These are phyloP conservation scores for Dendrocincla tyrannina DNA, from an alignment of 2,797 vertebrate species.

Conservation along the genomic window DNA sequence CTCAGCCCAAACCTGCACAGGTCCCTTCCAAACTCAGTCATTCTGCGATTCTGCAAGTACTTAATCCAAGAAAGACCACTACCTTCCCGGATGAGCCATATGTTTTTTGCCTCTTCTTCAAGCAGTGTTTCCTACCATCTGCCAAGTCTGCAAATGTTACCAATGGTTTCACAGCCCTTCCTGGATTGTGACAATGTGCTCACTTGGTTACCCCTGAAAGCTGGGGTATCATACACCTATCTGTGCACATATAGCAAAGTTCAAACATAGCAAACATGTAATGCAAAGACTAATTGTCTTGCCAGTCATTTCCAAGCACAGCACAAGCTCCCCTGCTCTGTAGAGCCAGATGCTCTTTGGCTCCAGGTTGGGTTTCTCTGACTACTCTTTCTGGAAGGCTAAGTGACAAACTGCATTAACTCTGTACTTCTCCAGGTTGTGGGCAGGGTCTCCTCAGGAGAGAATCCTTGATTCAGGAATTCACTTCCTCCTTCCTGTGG, in stretches of 20 bases:
- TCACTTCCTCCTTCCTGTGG: not conserved
- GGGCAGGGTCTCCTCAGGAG: conserved; percentile 11
- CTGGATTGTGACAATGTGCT: not conserved
- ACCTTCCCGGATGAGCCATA: not conserved
- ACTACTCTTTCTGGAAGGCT: not conserved
- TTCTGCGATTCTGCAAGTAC: not conserved
- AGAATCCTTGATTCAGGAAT: conserved; percentile 28
- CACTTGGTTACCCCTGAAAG: not conserved
- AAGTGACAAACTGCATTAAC: not conserved
- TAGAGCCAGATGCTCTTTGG: not conserved
- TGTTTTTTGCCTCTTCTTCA: not conserved
- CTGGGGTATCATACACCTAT: not conserved
- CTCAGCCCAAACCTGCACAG: not conserved
- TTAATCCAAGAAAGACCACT: not conserved
- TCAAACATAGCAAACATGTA: not conserved
- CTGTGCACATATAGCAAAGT: not conserved
- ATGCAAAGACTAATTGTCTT: not conserved
- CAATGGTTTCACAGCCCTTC: not conserved
- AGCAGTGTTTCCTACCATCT: not conserved
- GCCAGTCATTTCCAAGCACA: not conserved
- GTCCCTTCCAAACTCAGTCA: not conserved
- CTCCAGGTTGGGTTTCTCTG: not conserved
- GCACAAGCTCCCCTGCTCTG: not conserved
- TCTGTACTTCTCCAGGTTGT: not conserved
- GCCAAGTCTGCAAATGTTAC: not conserved